These are phyloP conservation scores for Amiota communis DNA, from an alignment of 2,888 invertebrate genomes.

Conservation along the genomic window DNA sequence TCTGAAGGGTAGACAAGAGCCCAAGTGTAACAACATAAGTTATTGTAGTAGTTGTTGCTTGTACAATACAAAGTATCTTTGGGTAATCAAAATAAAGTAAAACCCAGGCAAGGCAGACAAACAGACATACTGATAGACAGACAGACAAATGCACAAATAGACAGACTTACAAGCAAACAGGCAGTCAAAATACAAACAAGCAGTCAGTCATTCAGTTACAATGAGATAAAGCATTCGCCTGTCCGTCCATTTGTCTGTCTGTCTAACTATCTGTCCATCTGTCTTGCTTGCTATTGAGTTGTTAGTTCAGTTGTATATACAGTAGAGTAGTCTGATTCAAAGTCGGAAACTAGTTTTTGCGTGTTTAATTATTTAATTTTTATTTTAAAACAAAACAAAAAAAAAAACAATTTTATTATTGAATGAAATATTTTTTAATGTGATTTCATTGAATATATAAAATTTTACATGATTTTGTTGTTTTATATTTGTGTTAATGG, in stretches of 20 bases:
- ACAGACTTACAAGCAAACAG: slow-evolving; percentile 24
- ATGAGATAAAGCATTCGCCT: background rate
- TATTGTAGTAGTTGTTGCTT: background rate
- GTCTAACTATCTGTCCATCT: too few relatives aligned
- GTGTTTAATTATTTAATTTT: slow-evolving; percentile 21
- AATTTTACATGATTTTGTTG: too few relatives aligned
- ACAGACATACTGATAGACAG: background rate
- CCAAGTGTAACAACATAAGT: background rate
- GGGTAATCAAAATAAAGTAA: background rate
- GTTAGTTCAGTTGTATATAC: too few relatives aligned
- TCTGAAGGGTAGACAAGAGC: background rate
- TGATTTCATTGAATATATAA: too few relatives aligned
- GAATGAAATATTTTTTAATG: too few relatives aligned
- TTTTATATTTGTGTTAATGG: too few relatives aligned
- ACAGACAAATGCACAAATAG: slow-evolving; percentile 39
- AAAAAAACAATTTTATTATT: too few relatives aligned
- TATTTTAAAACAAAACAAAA: too few relatives aligned
- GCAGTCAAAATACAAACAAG: slow-evolving; percentile 1
- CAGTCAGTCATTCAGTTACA: background rate
- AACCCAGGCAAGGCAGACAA: background rate
- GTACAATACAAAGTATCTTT: background rate
- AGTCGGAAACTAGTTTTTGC: slow-evolving; percentile 49
- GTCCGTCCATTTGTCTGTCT: too few relatives aligned
- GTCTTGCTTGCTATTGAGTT: too few relatives aligned
- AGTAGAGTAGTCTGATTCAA: too few relatives aligned